These are phyloP conservation scores for Sceliomorpha sp. DNA, from an alignment of 2,888 invertebrate species.

Conservation along the genomic window DNA sequence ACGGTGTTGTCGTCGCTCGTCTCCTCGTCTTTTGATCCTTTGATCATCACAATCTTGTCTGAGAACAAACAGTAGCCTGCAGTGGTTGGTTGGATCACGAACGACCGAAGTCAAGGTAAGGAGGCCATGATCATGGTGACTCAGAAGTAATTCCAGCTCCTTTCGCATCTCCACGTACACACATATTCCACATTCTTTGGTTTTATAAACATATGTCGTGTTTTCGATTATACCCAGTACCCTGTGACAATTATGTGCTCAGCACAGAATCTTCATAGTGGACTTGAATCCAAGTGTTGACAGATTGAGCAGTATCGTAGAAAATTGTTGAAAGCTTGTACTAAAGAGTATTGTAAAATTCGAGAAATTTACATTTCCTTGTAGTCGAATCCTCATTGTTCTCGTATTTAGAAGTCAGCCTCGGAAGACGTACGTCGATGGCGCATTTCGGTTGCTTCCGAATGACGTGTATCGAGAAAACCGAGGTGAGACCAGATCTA, in stretches of 20 bases:
- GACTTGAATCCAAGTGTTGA: too few relatives aligned
- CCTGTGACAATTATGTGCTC: not conserved
- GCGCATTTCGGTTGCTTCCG: not conserved
- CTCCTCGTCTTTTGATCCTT: slow-evolving; percentile 62
- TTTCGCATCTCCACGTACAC: slow-evolving; percentile 29
- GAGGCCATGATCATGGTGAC: slow-evolving; percentile 66
- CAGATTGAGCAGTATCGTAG: too few relatives aligned
- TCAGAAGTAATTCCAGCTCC: slow-evolving; percentile 39
- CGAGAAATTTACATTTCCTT: too few relatives aligned
- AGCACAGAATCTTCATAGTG: too few relatives aligned
- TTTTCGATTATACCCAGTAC: not conserved
- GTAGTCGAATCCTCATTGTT: too few relatives aligned
- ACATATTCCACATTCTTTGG: not conserved
- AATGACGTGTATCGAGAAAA: slow-evolving; percentile 3
- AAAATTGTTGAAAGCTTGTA: too few relatives aligned
- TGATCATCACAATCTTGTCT: slow-evolving; percentile 66
- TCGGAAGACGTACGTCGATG: too few relatives aligned
- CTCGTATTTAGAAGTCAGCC: too few relatives aligned
- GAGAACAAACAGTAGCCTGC: slow-evolving; percentile 61
- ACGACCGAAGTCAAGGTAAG: slow-evolving; percentile 71
- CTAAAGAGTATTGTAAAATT: too few relatives aligned
- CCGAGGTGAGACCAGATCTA: slow-evolving; percentile 25
- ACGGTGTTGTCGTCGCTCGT: slow-evolving; percentile 60
- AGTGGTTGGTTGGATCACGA: slow-evolving; percentile 57
- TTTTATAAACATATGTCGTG: slow-evolving; percentile 14